Base-by-base conservation (phyloP, 1,140 invertebrate species). In the Bradysia coprophila region DNA sequence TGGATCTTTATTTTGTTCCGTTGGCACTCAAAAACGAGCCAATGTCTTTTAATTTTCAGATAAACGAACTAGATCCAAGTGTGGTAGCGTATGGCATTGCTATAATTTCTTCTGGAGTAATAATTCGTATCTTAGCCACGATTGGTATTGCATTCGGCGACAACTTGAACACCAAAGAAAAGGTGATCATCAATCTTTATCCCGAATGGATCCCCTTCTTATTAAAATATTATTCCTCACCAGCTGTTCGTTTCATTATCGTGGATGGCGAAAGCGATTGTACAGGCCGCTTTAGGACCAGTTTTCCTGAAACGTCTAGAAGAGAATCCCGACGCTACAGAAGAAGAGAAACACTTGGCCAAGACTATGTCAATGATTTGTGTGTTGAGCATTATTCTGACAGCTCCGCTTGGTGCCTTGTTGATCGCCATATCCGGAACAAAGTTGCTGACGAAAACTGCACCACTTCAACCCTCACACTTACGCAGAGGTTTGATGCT, bases 191-290 rank as follows among this genome's bases (percentile, higher is more conserved):
- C n/a, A n/a, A n/a, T n/a, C n/a, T n/a, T n/a, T n/a, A n/a, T n/a
- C n/a, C n/a, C n/a, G n/a, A n/a, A n/a, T n/a, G n/a, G n/a, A n/a
- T n/a, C n/a, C n/a, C n/a, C n/a, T n/a, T n/a, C n/a, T n/a, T n/a
- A n/a, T n/a, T n/a, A n/a, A n/a, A n/a, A n/a, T n/a, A n/a, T n/a
- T n/a, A n/a, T n/a, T n/a, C n/a, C n/a, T n/a, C n/a, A n/a, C 15
- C 18, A 43, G 50, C 49, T 89, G 4, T 96, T 95, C 55, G 78
- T 93, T 9, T 73, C 86, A 0, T 55, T 97, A 3, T 75, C 89
- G 0, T 94, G 86, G 78, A 82, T 95, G 72, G 84, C 90, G 2
- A 96, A 96, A 65, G 92, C 88, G 9, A 91, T 87, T 3, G 88
- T 92, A 1, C 60, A 86, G 73, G 86, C 86, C 11, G 86, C 85